Base-by-base conservation (phyloP, 64 coral and sea anemone genomes). In the Porites australiensis region DNA sequence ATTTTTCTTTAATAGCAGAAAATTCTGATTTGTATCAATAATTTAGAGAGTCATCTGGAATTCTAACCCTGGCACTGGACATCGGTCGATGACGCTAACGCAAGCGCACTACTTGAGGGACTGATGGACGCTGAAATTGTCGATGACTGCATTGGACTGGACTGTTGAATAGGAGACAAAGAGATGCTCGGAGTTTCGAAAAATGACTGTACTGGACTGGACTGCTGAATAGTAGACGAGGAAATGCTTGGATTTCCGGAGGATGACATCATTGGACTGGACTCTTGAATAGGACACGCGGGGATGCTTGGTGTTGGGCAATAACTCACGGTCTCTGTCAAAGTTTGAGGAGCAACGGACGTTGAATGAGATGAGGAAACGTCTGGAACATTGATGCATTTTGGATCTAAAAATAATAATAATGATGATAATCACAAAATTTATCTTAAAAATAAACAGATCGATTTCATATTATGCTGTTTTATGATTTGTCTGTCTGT, bases 261-360 rank as follows among this genome's bases (percentile, higher is more conserved):
- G 49, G 16, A 75, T 5, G 15, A 7, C 54, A 19, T 2, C 2
- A 52, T 6, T n/a, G 75, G 19, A 54, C 50, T 77, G 75, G 75
- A 52, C 75, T 77, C 15, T 50, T 45, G 55, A 61, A 81, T 13
- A 43, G 62, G 57, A 37, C 15, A 27, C 9, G 57, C 43, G 27
- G 78, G 44, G 8, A 81, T 21, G 43, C 58, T 82, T n/a, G 79
- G 58, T 46, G 58, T 82, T 64, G 58, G 3, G 37, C 58, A 82
- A 2, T 82, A 8, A 59, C 14, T 62, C 13, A 82, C 57, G 44
- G 23, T 82, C 16, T 65, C 58, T 18, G 79, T 82, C 12, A 44
- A n/a, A 82, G 79, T 44, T 64, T 44, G 20, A 64, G 6, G n/a
- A 3, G 37, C 16, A 64, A 44, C 8, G 27, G 60, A 18, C 27